These are phyloP conservation scores for Syngnathoides biaculeatus DNA, from an alignment of 2,113 vertebrate genomes.

Conservation along the genomic window DNA sequence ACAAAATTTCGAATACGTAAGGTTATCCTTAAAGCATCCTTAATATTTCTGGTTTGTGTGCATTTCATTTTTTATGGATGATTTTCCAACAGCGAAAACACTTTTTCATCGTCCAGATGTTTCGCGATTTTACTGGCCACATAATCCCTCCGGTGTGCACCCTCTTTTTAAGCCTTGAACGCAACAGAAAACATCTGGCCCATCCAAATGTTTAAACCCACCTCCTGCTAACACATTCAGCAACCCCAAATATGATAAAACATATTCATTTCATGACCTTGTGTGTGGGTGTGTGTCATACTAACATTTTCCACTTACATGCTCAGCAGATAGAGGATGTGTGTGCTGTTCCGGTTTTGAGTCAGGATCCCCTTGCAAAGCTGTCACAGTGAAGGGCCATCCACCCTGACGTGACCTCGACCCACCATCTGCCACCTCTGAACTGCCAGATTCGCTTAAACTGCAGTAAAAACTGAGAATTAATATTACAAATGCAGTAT, in stretches of 20 bases:
- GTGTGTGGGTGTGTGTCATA: neutral
- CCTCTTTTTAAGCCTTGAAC: constrained; percentile 38
- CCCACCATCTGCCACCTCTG: neutral
- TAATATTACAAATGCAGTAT: neutral
- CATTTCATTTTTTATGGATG: neutral
- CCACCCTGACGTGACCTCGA: neutral
- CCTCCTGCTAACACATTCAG: neutral
- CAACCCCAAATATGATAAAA: neutral
- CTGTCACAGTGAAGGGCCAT: neutral
- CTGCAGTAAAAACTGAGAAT: neutral
- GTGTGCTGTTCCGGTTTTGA: neutral
- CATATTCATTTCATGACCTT: neutral
- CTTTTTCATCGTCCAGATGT: constrained; percentile 19
- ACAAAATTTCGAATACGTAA: neutral
- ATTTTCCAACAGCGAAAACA: neutral
- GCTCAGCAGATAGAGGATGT: neutral
- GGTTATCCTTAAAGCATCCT: neutral
- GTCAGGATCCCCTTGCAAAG: neutral
- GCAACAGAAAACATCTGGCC: constrained; percentile 50
- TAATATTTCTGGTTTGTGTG: neutral
- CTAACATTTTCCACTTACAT: neutral
- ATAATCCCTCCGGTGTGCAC: constrained; percentile 45
- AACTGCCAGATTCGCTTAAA: neutral
- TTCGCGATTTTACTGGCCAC: constrained; percentile 40
- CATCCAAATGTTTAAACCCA: constrained; percentile 20